Evolutionary conservation across 64 coral and sea anemone genomes (phyloP).

Genomic region (Montipora foliosa): DNA sequence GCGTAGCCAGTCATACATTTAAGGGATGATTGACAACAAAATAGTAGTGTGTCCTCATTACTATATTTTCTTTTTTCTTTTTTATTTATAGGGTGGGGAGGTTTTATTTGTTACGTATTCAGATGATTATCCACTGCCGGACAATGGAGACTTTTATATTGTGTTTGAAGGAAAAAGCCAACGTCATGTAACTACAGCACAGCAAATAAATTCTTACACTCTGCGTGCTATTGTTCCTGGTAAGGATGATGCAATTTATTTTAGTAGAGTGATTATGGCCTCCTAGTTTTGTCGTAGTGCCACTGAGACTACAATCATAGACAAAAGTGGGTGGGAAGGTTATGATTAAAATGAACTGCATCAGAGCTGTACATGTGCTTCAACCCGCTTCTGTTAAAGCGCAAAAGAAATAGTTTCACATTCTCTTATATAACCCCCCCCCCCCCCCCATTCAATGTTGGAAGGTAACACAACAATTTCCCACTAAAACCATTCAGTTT

Average conservation of each 20-base stretch:
- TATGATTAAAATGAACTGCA: too few species aligned
- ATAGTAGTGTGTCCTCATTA: background rate
- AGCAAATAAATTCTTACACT: conserved; percentile 82
- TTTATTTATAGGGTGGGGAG: conserved; percentile 80
- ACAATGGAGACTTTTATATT: conserved; percentile 79
- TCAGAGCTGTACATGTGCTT: too few species aligned
- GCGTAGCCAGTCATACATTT: conserved; percentile 44
- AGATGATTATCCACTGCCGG: conserved; percentile 85
- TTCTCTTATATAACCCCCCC: too few species aligned
- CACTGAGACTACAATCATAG: too few species aligned
- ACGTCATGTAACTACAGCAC: conserved; percentile 83
- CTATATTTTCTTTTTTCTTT: background rate
- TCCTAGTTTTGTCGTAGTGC: too few species aligned
- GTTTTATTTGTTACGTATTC: conserved; percentile 86
- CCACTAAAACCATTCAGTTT: too few species aligned
- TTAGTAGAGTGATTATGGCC: background rate
- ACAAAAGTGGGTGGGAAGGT: too few species aligned
- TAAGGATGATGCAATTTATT: conserved; percentile 1
- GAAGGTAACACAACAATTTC: too few species aligned
- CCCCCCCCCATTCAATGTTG: too few species aligned
- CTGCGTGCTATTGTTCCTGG: conserved; percentile 84
- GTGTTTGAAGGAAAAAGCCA: conserved; percentile 87
- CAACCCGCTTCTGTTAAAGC: too few species aligned
- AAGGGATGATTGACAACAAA: background rate
- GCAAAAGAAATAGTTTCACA: too few species aligned